Base-by-base conservation (phyloP, 2,888 invertebrate genomes). In the Entomobrya proxima region DNA sequence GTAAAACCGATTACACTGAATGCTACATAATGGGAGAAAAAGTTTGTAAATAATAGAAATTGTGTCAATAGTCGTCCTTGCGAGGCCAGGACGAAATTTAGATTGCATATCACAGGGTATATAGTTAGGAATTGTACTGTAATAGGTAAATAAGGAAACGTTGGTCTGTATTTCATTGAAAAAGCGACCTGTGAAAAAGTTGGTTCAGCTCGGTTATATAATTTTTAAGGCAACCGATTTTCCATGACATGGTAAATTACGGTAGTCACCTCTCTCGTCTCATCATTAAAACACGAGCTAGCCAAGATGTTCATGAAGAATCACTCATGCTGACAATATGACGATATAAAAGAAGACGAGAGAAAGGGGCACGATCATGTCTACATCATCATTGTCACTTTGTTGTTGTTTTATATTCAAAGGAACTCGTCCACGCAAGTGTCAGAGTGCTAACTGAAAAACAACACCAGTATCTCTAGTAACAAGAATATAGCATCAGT, bases 1-100 rank as follows among this genome's bases (percentile, higher is more conserved):
- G 69, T 69, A 69, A 69, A 47, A 69, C 44, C n/a, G n/a, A n/a
- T n/a, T n/a, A n/a, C n/a, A n/a, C n/a, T n/a, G 44, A 47, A 7
- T 69, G 4, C 24, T 30, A 2, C 30, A 47, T 9, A 7, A 7
- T 2, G 3, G 4, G 58, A 58, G 69, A 47, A 47, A 21, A 11
- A 15, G 15, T 24, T n/a, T n/a, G 40, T 44, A 69, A 37, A 69
- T 37, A 52, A 55, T 2, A 24, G 67, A 67, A 67, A 69, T 69
- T 69, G 69, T 69, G 69, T 69, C 69, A 69, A 69, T 15, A 69
- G 9, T 69, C 69, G 69, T 47, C 69, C 69, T 69, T 69, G 69
- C 27, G 27, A 27, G n/a, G n/a, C n/a, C n/a, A 58, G 24, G 69
- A 44, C 15, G 24, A 15, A n/a, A n/a, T n/a, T n/a, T n/a, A n/a